These are phyloP conservation scores for Aphidius gifuensis DNA, from an alignment of 1,140 invertebrate genomes.

Conservation along the genomic window DNA sequence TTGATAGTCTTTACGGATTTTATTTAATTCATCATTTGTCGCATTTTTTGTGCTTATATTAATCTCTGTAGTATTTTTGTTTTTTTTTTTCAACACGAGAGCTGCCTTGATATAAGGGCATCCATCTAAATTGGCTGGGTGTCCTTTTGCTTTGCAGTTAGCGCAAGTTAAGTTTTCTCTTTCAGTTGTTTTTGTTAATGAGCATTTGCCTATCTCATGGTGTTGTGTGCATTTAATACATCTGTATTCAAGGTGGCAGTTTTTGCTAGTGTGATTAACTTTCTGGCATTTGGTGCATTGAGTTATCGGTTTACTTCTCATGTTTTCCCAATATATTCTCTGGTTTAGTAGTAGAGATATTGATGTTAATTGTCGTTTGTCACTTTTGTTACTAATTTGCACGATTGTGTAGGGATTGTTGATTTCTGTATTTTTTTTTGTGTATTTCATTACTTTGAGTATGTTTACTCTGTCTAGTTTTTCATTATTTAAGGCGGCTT, in stretches of 20 bases:
- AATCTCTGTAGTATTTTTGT: background rate
- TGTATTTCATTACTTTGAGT: background rate
- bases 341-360: constrained; percentile 14
- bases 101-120: constrained; percentile 14
- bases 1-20: too few species aligned
- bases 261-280: constrained; percentile 11
- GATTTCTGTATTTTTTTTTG: background rate
- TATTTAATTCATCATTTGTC: too few species aligned
- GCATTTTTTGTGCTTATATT: background rate
- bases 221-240: constrained; percentile 19
- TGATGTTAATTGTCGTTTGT: constrained; percentile 2
- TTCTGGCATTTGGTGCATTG: constrained; percentile 22
- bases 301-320: background rate
- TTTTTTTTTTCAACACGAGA: background rate
- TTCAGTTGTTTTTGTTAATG: too few species aligned
- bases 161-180: constrained; percentile 18
- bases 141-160: constrained; percentile 21
- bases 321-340: constrained; percentile 5
- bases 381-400: background rate
- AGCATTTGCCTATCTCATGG: constrained; percentile 21
- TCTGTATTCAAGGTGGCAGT: constrained; percentile 11
- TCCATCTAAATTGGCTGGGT: constrained; percentile 25
- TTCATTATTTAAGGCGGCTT: background rate
- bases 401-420: background rate
- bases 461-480: background rate